phyloP scores from a whole-genome alignment of 1,140 invertebrate genomes.

The Periplaneta americana region DNA sequence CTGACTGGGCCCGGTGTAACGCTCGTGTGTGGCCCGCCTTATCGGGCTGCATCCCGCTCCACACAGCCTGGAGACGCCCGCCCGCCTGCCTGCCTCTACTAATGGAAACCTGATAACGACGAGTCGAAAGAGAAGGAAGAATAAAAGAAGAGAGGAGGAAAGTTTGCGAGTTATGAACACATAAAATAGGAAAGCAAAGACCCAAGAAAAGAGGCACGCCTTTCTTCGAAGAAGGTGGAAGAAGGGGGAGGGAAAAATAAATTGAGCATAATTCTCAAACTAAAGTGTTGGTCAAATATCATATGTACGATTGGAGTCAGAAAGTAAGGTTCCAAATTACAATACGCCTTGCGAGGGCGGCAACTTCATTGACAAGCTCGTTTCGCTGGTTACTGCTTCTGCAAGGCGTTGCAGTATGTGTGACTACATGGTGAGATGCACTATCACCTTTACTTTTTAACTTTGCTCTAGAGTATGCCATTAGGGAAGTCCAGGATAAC shows the following conservation, averaged over 20 bases:
- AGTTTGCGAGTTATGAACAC: not conserved
- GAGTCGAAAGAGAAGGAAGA: not conserved
- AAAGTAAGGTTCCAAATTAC: too few species aligned
- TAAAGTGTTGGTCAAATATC: not conserved
- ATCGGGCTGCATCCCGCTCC: not conserved
- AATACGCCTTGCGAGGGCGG: too few species aligned
- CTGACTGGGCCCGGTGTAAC: slow-evolving; percentile 7
- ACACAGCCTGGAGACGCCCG: not conserved
- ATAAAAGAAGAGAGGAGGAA: not conserved
- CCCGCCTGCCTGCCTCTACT: not conserved
- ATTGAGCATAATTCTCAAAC: not conserved
- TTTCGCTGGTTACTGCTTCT: too few species aligned
- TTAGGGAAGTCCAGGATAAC: too few species aligned
- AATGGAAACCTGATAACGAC: slow-evolving; percentile 13
- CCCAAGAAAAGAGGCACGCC: not conserved
- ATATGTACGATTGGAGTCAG: too few species aligned
- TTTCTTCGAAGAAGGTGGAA: not conserved
- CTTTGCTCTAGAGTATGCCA: too few species aligned
- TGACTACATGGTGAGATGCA: too few species aligned
- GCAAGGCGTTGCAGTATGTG: too few species aligned
- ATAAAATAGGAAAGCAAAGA: not conserved
- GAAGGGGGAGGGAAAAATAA: not conserved
- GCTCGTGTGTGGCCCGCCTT: not conserved
- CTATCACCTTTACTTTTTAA: too few species aligned
- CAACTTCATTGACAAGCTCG: too few species aligned